Evolutionary conservation across 2,888 invertebrate genomes (phyloP), one percentile per base, ranked within the genome.

Genomic region (Scaptomyza tumidula): DNA sequence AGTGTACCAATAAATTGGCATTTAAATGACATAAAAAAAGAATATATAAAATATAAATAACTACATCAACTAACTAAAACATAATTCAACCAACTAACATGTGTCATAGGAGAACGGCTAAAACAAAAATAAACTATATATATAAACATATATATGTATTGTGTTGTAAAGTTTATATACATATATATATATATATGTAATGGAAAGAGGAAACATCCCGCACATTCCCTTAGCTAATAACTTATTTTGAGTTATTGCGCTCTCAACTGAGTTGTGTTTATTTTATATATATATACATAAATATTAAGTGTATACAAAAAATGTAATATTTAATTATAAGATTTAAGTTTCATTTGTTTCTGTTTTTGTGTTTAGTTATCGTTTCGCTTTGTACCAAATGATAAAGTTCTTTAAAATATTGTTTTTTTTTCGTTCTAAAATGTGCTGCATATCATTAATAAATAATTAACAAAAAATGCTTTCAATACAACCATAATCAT

Each of bases 1-100:
- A 86, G 86, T 41, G 41, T 86, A 86, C 86, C 86, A 88, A 86
- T 75, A 75, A 79, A 86, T 86, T 86, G 86, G 86, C 86, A 86
- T 86, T 86, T 86, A 86, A 88, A 68, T 76, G 83, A 84, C 87
- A 75, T 77, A 69, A 50, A 55, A 50, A 59, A 45, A 19, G n/a
- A n/a, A n/a, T n/a, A 11, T 6, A 49, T 53, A 24, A 49, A 43
- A 1, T 45, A 52, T 39, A 7, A 3, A 62, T 33, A 57, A 58
- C 24, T 54, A 64, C 44, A 55, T 50, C 11, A 44, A 65, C 57
- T 63, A 64, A 64, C 14, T 56, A 16, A 44, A 44, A 14, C 24
- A 37, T 11, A 37, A 11, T n/a, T 7, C 9, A 33, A 7, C n/a
- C 4, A 37, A 58, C 57, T 53, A 71, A 59, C 55, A 81, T 81